Evolutionary conservation across 2,888 invertebrate species (phyloP), one percentile per base, ranked within the genome.

Genomic region (Salticus scenicus): DNA sequence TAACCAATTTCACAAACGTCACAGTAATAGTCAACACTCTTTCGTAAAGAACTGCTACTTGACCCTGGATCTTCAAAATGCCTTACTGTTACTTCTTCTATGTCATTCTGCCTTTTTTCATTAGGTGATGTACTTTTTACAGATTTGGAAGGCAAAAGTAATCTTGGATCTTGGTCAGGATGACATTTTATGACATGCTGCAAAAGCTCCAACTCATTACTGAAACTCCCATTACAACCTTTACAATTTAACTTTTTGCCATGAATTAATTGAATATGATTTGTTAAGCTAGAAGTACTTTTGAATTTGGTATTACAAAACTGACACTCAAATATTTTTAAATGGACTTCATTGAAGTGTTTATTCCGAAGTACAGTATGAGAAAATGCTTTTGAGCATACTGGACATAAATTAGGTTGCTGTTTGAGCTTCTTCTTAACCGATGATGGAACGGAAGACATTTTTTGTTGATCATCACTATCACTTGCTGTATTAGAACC

Each of bases 201-300:
- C 20, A 77, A 41, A 12, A 77, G 66, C 33, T 72, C 67, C 28
- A 76, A 69, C 33, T 73, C 57, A 51, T 81, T 74, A 0, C 71
- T 30, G 28, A 80, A 85, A 20, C 70, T 74, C 4, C 41, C 57
- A 17, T 72, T 72, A 51, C 87, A 87, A 30, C 31, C 77, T 63
- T 85, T 63, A 74, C 73, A 87, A 28, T 73, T 42, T 14, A 85
- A 76, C 24, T 41, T 42, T 41, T 85, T 73, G 33, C 67, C 74
- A 66, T 87, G 87, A n/a, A n/a, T 47, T 30, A 74, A 24, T 64
- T 84, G 77, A 33, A 84, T 76, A 70, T 87, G 87, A n/a, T 24
- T 27, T 14, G 74, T 70, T 17, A 87, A 51, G 47, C 41, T 47
- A 8, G 73, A 70, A n/a, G 63, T 42, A 20, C 41, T 67, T 30